Base-by-base conservation (phyloP, 2,888 invertebrate species). In the Ophion obscuratus region DNA sequence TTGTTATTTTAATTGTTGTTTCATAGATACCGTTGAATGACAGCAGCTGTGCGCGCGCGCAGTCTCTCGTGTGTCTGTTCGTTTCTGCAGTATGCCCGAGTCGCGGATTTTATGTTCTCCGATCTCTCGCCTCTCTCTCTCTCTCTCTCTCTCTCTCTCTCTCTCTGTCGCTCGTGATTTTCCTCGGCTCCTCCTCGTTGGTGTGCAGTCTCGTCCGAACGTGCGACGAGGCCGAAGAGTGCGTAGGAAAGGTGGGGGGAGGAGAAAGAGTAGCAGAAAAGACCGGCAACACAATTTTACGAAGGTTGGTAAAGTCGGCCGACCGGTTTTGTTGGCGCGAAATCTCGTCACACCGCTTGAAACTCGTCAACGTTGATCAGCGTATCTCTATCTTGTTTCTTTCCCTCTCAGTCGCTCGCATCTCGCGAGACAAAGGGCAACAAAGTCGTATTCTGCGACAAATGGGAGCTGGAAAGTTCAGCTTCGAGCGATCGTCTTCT, bases 1-100 rank as follows among this genome's bases (percentile, higher is more conserved):
- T 77, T 73, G 36, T 67, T 68, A 44, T 75, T 74, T 70, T 66
- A 53, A 14, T 64, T 67, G 44, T 64, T 44, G 68, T 77, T 77
- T 61, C 64, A 75, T 79, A 75, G 78, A 81, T 81, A 85, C 85
- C 85, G 82, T 82, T 44, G 73, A 78, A 68, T 74, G 62, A 44
- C 74, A 81, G 76, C 67, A 77, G 71, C 67, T 84, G 83, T 73
- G 61, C 75, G 64, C 27, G 47, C 27, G 47, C 44, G 62, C 66
- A 71, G 80, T 81, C 80, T 47, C 27, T 62, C 47, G 61, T 20
- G 64, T 24, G 17, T 78, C 40, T 44, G 62, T 53, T 24, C 62
- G 47, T 31, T 62, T 47, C 62, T 64, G 44, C 67, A 20, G 11
- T 27, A 27, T 27, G 27, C 17, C n/a, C 24, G n/a, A 36, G 24